A percentile compares a stretch with the other conserved stretches of the same genome.
These are phyloP conservation scores for Diabrotica virgifera DNA, from an alignment of 1,140 invertebrate species.

Conservation along the genomic window DNA sequence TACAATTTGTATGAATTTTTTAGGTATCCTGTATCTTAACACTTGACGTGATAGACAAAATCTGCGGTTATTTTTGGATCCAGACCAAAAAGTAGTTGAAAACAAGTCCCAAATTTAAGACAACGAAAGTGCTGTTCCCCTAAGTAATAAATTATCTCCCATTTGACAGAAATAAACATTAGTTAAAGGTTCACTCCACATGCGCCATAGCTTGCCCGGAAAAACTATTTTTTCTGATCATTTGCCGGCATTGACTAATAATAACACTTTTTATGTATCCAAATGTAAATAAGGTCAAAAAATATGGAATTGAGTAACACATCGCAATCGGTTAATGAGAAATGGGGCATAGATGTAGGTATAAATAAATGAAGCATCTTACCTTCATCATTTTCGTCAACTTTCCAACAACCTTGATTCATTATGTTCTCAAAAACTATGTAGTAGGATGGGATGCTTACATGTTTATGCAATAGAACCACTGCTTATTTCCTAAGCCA, in stretches of 20 bases:
- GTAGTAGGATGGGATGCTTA: not conserved
- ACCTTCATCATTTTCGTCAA: constrained; percentile 59
- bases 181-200: not conserved
- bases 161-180: not conserved
- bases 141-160: not conserved
- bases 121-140: too few relatives aligned
- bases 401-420: constrained; percentile 57
- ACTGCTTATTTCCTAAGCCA: not conserved
- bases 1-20: too few relatives aligned
- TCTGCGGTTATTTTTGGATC: too few relatives aligned
- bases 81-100: not conserved
- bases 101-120: not conserved
- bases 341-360: not conserved
- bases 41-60: not conserved
- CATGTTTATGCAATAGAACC: not conserved
- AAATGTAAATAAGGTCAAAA: not conserved
- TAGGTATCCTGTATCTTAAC: too few relatives aligned
- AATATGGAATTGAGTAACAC: not conserved
- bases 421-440: constrained; percentile 34
- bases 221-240: not conserved
- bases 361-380: constrained; percentile 21
- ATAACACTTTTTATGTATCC: constrained; percentile 16
- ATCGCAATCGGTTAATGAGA: not conserved
- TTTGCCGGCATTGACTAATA: constrained; percentile 16
- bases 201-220: not conserved